Conservation (phyloP, 1,140 invertebrate genomes). For the Scaptomyza hsui region DNA sequence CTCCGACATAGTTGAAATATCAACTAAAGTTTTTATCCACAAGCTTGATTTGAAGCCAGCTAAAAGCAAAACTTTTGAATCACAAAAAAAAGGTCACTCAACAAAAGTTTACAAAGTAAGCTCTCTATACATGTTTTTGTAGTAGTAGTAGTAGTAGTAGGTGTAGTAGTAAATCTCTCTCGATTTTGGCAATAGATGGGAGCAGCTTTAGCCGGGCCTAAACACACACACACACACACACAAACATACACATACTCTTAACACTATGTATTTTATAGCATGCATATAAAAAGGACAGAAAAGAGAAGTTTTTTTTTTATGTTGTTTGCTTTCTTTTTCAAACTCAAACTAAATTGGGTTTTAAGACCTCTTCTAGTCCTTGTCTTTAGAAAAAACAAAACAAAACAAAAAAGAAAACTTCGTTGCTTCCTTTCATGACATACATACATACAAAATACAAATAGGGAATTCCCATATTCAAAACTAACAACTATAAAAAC, state of each 20-base stretch:
- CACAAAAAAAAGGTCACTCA: too few species aligned
- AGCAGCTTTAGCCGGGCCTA: constrained; percentile 27
- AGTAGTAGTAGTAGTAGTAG: too few species aligned
- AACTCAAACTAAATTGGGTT: too few species aligned
- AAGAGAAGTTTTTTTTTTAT: neutral
- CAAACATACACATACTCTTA: constrained; percentile 9
- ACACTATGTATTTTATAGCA: constrained; percentile 40
- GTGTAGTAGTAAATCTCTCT: constrained; percentile 30
- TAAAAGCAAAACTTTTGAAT: too few species aligned
- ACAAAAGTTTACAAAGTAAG: too few species aligned
- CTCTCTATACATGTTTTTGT: constrained; percentile 2
- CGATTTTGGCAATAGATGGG: constrained; percentile 5
- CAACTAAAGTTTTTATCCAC: too few species aligned
- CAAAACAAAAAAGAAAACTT: too few species aligned
- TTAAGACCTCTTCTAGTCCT: constrained; percentile 58
- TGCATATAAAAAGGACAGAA: constrained; percentile 28
- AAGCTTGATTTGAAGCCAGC: too few species aligned
- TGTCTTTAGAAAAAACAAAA: constrained; percentile 28
- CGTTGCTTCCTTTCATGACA: constrained; percentile 30
- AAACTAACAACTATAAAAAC: constrained; percentile 14
- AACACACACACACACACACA: constrained; percentile 10
- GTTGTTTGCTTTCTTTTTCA: constrained; percentile 17
- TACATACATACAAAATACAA: neutral
- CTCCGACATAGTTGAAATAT: too few species aligned
- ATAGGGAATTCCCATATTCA: constrained; percentile 1